Conservation (phyloP, 2,113 vertebrate genomes). For the Gavia stellata region DNA sequence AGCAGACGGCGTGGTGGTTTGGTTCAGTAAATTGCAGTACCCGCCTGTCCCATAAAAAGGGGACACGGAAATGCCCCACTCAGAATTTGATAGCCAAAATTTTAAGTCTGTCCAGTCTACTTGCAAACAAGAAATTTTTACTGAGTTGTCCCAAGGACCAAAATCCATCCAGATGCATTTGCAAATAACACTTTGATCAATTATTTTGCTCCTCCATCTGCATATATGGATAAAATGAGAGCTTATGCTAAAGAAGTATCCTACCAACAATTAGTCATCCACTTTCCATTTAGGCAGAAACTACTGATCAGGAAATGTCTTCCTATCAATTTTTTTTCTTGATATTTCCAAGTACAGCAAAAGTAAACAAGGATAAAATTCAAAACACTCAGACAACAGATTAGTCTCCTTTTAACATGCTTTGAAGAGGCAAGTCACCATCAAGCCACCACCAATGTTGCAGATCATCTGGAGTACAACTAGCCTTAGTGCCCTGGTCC, state of each 20-base stretch:
- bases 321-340: neutral
- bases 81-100: neutral
- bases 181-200: constrained; percentile 32
- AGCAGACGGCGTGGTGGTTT: accelerated
- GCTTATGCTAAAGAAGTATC: neutral
- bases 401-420: neutral
- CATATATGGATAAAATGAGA: constrained; percentile 42
- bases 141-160: neutral
- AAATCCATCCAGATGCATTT: neutral
- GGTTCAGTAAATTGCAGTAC: neutral
- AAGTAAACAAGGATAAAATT: constrained; percentile 51
- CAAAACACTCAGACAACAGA: neutral
- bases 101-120: neutral
- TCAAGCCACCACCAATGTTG: too few species aligned
- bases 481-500: neutral
- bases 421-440: neutral
- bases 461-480: neutral
- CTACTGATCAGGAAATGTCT: constrained; percentile 6
- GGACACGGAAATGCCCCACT: neutral
- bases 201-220: constrained; percentile 9
- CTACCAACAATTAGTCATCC: constrained; percentile 40
- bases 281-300: constrained; percentile 51
- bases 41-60: neutral
- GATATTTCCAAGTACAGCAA: constrained; percentile 11
- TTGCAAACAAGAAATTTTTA: neutral